Conservation (phyloP, 2,113 vertebrate species). For the Mesitornis unicolor region DNA sequence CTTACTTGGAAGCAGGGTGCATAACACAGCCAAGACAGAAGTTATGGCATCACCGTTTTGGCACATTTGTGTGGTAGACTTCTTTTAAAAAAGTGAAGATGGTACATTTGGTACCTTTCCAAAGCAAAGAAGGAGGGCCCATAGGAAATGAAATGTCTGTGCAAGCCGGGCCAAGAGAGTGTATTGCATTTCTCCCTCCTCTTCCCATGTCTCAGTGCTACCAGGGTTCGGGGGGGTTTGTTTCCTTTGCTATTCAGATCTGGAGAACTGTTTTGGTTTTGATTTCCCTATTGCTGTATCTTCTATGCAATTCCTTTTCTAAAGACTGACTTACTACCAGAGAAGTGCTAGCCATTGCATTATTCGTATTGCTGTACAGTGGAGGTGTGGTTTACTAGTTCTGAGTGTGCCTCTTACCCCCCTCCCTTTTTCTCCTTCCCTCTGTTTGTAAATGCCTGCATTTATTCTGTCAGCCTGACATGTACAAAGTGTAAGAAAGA, state of each 20-base stretch:
- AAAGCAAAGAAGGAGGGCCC: background rate
- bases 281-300: slow-evolving; percentile 84
- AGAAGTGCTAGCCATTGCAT: slow-evolving; percentile 80
- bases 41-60: background rate
- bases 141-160: background rate
- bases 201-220: slow-evolving; percentile 66
- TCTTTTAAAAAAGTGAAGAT: background rate
- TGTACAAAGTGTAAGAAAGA: slow-evolving; percentile 99
- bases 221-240: background rate
- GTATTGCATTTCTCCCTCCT: slow-evolving; percentile 52
- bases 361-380: slow-evolving; percentile 76
- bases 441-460: slow-evolving; percentile 87
- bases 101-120: background rate
- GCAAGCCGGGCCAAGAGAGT: background rate
- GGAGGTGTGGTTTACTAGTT: slow-evolving; percentile 79
- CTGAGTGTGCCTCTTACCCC: slow-evolving; percentile 83
- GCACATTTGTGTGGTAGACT: background rate
- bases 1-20: background rate
- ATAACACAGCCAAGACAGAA: background rate
- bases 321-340: slow-evolving; percentile 70
- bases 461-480: slow-evolving; percentile 81
- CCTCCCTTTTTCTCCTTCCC: slow-evolving; percentile 66
- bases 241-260: slow-evolving; percentile 68
- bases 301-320: slow-evolving; percentile 96
- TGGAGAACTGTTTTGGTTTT: slow-evolving; percentile 64